Base-by-base conservation (phyloP, 1,140 invertebrate species). In the Ceratosolen solmsi region DNA sequence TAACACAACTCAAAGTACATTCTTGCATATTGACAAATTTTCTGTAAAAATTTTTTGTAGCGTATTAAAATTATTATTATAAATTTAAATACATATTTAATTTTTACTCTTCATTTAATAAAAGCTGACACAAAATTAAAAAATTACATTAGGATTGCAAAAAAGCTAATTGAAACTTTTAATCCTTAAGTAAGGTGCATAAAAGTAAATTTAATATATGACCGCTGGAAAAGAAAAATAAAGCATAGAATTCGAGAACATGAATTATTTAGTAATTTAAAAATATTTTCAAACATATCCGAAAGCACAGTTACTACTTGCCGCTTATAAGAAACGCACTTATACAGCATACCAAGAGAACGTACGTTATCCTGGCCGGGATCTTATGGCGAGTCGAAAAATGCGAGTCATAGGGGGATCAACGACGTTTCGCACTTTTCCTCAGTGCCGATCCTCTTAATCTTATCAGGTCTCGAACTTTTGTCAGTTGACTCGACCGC, bases 391-490 rank as follows among this genome's bases (percentile, higher is more conserved):
- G 22, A 79, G 71, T 56, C 58, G 74, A 79, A 82, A 80, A 79
- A 70, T 71, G 74, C 83, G 56, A 75, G 27, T 77, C 79, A 54
- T 46, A 84, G 75, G 80, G 63, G 65, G 70, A 72, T 72, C 70
- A 72, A 72, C 70, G 70, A 72, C 70, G 70, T 72, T 72, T 72
- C 70, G 82, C 82, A 85, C 85, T 84, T 85, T 80, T 84, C 83
- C 78, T 80, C 80, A 51, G 33, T 71, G 54, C 41, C 63, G 77
- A 72, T 80, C 82, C 84, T 84, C 84, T 87, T 88, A 88, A 88
- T 88, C 87, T 88, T 87, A 88, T 88, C 87, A 75, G 70, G 46
- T 13, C 73, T 73, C 81, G 68, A 78, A 82, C 81, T 82, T 82
- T 82, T 82, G 81, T 82, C 81, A 82, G 81, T n/a, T 54, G 38